Evolutionary conservation across 2,797 vertebrate genomes (phyloP).

Genomic region (Denticeps clupeoides): DNA sequence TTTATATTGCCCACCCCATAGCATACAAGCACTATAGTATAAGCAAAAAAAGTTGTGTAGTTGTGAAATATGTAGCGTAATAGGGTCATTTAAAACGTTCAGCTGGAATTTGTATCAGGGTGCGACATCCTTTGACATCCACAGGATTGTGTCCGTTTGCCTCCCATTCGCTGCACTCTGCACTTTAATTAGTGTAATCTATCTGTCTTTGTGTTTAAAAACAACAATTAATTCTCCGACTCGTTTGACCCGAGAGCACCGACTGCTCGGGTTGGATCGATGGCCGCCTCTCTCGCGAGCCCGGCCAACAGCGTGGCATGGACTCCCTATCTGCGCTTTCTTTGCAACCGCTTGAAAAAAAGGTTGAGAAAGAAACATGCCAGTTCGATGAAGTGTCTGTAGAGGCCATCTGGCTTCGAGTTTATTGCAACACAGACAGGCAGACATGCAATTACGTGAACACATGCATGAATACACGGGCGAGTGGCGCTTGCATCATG

Average conservation of each 20-base stretch:
- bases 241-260: not conserved
- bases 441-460: not conserved
- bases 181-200: slow-evolving; percentile 3
- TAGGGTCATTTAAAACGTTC: no score
- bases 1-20: no score
- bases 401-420: slow-evolving; percentile 8
- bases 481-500: no score
- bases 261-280: not conserved
- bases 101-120: no score
- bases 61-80: no score
- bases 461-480: not conserved
- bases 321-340: slow-evolving; percentile 2
- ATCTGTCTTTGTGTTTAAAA: not conserved
- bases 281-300: not conserved
- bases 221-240: not conserved
- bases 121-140: no score
- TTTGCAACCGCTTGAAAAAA: slow-evolving; percentile 1
- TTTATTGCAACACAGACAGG: not conserved
- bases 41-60: no score
- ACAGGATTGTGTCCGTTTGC: not conserved
- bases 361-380: not conserved
- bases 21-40: no score
- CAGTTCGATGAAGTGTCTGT: slow-evolving; percentile 11
- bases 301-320: not conserved
- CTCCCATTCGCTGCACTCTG: not conserved